A percentile compares a stretch with the other conserved stretches of the same genome.
These are phyloP conservation scores for Crotalus helleri DNA, from an alignment of 2,113 vertebrate species.

Conservation along the genomic window DNA sequence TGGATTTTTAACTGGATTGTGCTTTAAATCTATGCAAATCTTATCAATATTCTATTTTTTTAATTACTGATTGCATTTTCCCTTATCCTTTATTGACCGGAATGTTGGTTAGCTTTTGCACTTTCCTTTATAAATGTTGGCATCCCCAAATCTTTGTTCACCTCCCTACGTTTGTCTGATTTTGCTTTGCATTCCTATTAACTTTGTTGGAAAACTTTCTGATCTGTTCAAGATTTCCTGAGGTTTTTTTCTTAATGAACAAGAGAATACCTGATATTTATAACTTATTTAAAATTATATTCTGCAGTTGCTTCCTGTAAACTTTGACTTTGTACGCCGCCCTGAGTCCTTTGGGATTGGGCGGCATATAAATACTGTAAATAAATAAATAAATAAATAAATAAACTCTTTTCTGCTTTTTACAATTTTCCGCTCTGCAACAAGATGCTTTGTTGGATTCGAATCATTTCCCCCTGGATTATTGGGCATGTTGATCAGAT, in stretches of 20 bases:
- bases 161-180: background rate
- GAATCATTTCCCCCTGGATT: background rate
- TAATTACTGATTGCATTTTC: background rate
- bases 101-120: background rate
- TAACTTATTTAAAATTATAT: background rate
- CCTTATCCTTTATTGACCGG: background rate
- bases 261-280: background rate
- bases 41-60: background rate
- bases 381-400: too few species aligned
- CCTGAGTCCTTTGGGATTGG: too few species aligned
- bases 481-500: background rate
- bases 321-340: too few species aligned
- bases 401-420: background rate
- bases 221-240: background rate
- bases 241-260: background rate
- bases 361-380: too few species aligned
- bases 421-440: background rate
- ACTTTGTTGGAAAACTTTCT: background rate
- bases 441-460: background rate
- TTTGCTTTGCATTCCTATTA: background rate
- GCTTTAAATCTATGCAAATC: background rate
- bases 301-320: background rate
- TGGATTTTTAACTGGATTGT: background rate
- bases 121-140: background rate
- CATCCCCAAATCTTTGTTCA: background rate